phyloP scores from a whole-genome alignment of 2,113 vertebrate species.

The Pluvialis apricaria region DNA sequence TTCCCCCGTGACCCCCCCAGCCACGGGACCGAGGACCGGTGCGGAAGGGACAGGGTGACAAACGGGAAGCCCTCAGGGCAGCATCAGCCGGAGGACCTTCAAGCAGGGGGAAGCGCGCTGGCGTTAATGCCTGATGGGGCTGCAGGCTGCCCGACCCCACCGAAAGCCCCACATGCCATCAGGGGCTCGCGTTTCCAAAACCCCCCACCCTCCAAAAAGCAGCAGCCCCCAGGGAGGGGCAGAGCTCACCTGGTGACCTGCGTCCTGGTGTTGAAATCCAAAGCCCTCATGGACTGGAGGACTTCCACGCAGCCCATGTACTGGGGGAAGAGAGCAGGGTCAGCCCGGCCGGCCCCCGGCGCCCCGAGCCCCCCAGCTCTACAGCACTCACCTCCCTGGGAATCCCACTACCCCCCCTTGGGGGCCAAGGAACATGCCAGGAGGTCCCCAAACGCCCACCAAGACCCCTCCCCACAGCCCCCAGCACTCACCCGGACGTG shows the following conservation, averaged over 20 bases:
- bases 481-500: conserved; percentile 77
- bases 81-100: background rate
- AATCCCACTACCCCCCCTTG: background rate
- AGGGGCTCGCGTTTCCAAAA: background rate
- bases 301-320: conserved; percentile 98
- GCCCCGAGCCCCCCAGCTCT: background rate
- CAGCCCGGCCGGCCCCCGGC: background rate
- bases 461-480: background rate
- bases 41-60: background rate
- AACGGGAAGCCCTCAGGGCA: background rate
- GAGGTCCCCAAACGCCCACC: background rate
- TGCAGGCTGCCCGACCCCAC: background rate
- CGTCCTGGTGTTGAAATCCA: conserved; percentile 96
- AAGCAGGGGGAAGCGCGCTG: fast-evolving
- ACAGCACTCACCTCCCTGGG: fast-evolving
- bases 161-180: background rate
- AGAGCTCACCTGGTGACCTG: conserved; percentile 93
- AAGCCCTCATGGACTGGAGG: conserved; percentile 94
- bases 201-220: too few species aligned
- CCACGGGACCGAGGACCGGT: fast-evolving
- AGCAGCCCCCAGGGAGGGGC: background rate
- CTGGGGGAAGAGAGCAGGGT: conserved; percentile 40
- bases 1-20: fast-evolving
- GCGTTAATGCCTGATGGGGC: conserved; percentile 36
- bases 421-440: fast-evolving